Conservation (phyloP, 2,888 invertebrate species). For the Choristoneura rosaceana region DNA sequence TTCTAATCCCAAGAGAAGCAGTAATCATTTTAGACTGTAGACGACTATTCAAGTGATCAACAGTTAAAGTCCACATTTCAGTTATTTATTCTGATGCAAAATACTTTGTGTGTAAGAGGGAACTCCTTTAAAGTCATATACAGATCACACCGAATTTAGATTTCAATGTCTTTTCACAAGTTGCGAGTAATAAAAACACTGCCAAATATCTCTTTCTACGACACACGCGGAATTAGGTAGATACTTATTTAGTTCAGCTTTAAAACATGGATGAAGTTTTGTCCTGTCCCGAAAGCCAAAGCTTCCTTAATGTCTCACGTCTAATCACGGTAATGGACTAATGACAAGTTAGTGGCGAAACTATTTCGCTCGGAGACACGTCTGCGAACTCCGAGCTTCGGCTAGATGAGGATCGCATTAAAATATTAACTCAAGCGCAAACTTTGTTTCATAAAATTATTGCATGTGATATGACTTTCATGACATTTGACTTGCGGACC, state of each 20-base stretch:
- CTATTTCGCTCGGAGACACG: constrained; percentile 53
- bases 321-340: constrained; percentile 80
- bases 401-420: constrained; percentile 51
- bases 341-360: constrained; percentile 70
- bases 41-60: not conserved
- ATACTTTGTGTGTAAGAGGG: not conserved
- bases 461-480: constrained; percentile 36
- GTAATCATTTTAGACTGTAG: not conserved
- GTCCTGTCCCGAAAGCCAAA: constrained; percentile 6
- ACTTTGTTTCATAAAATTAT: constrained; percentile 51
- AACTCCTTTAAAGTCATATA: not conserved
- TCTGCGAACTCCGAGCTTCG: constrained; percentile 56
- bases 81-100: too few species aligned
- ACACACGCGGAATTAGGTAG: not conserved
- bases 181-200: not conserved
- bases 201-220: not conserved
- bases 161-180: not conserved
- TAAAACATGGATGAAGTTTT: constrained; percentile 7
- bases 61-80: not conserved
- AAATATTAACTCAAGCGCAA: constrained; percentile 54
- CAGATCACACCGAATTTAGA: not conserved
- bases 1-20: not conserved
- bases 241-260: not conserved
- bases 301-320: constrained; percentile 45
- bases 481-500: constrained; percentile 20